phyloP scores from a whole-genome alignment of 1,140 invertebrate genomes.

The Paraescarpia echinospica region DNA sequence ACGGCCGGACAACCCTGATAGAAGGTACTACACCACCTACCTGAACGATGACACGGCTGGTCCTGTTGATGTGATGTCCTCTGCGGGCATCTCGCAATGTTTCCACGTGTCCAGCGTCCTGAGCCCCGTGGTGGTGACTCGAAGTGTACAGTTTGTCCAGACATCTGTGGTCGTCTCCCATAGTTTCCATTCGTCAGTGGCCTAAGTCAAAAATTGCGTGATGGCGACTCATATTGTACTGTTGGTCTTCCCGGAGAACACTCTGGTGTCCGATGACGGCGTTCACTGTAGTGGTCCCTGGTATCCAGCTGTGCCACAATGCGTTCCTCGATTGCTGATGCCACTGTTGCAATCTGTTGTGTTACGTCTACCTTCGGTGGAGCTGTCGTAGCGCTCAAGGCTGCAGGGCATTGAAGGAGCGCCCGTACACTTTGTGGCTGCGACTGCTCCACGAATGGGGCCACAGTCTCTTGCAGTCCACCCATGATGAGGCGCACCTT shows the following conservation, averaged over 20 bases:
- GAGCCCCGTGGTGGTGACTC: no score
- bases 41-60: no score
- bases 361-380: neutral
- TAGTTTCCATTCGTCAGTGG: no score
- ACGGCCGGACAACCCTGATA: no score
- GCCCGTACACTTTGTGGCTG: neutral
- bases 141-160: no score
- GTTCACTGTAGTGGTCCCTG: neutral
- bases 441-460: neutral
- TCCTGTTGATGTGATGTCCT: no score
- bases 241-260: neutral
- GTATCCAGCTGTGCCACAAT: neutral
- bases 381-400: neutral
- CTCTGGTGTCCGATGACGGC: neutral
- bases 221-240: neutral
- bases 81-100: no score
- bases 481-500: neutral
- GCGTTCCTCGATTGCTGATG: neutral
- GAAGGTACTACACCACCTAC: no score
- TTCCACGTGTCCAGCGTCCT: no score
- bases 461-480: neutral
- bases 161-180: no score
- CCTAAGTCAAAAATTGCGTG: no score
- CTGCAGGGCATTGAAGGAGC: neutral
- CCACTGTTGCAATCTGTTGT: neutral